Percentiles rank a stretch among this genome's conserved stretches.
Evolutionary conservation across 2,113 vertebrate species (phyloP).

Genomic region (Mugil cephalus): DNA sequence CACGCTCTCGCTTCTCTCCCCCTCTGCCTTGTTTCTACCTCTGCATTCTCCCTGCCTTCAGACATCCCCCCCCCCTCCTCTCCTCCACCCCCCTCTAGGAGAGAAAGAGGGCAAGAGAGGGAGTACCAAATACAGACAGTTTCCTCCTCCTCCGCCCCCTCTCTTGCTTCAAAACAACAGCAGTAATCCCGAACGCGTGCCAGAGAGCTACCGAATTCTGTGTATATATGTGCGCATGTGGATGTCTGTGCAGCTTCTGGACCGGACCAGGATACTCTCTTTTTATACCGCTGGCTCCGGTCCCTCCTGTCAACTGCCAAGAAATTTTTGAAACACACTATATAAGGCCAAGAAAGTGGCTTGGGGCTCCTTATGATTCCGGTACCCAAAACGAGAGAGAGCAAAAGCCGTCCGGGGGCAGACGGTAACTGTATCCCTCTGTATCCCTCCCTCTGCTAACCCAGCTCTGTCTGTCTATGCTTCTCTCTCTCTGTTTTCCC

Average conservation of each 20-base stretch:
- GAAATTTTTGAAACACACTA: conserved; percentile 73
- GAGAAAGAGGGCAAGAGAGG: conserved; percentile 50
- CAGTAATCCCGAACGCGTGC: conserved; percentile 76
- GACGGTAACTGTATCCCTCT: conserved; percentile 69
- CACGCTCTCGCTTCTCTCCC: conserved; percentile 47
- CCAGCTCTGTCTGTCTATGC: conserved; percentile 2
- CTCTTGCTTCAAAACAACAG: conserved; percentile 70
- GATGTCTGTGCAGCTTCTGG: conserved; percentile 52
- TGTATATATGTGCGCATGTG: conserved; percentile 40
- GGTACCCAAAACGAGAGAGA: conserved; percentile 73
- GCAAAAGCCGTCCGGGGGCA: conserved; percentile 64
- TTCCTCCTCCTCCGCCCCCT: conserved; percentile 55
- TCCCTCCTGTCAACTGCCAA: conserved; percentile 66
- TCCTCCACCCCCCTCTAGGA: conserved; percentile 36
- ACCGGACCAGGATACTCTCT: conserved; percentile 65
- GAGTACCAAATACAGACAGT: conserved; percentile 70
- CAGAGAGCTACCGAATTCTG: conserved; percentile 69
- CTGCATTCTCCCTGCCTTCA: conserved; percentile 63
- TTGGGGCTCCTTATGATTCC: conserved; percentile 66
- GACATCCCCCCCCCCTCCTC: background rate
- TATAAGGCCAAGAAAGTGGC: conserved; percentile 81
- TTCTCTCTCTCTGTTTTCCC: background rate
- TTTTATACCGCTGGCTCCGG: conserved; percentile 52
- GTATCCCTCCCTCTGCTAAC: conserved; percentile 49
- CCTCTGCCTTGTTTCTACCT: conserved; percentile 53